Base-by-base conservation (phyloP, 1,140 invertebrate genomes). In the Orchesella cincta region DNA sequence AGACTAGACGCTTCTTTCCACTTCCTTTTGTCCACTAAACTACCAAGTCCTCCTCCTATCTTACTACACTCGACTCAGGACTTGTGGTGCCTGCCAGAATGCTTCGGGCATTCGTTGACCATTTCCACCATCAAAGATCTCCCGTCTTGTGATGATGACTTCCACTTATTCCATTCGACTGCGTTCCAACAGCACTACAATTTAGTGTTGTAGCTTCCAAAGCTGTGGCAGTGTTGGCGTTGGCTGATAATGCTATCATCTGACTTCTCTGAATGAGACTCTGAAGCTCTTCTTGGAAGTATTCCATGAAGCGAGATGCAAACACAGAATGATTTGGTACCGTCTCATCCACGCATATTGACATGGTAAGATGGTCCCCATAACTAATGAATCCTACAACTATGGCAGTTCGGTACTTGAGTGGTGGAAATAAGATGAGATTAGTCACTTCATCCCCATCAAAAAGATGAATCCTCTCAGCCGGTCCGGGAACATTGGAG, bases 371-470 rank as follows among this genome's bases (percentile, higher is more conserved):
- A 23, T 73, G 29, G 18, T 75, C 79, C 39, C 64, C 51, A 51
- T 80, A 80, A 67, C 79, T 80, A 29, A 80, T 64, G 20, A 80
- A 26, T 16, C 76, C 79, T 1, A 80, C 57, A 26, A 74, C 76
- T 35, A 80, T 71, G 1, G 36, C 79, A 1, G 79, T 80, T 52
- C 76, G 57, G 35, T 72, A 80, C 57, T 80, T 77, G 35, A 76
- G 71, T 26, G 79, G 79, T 20, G 79, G 76, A 51, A 77, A 80
- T 26, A 80, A 57, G n/a, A 80, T 54, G 1, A 80, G n/a, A 39
- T 64, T 77, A 12, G 39, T 77, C 26, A 80, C 76, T 57, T 64
- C 64, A n/a, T 80, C 72, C 8, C 79, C 79, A n/a, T 67, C 75
- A 35, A 74, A 80, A 33, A 80, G 31, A n/a, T 51, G 62, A 29